Conservation (phyloP, 1,140 invertebrate genomes). For the Pseudomyrmex gracilis region DNA sequence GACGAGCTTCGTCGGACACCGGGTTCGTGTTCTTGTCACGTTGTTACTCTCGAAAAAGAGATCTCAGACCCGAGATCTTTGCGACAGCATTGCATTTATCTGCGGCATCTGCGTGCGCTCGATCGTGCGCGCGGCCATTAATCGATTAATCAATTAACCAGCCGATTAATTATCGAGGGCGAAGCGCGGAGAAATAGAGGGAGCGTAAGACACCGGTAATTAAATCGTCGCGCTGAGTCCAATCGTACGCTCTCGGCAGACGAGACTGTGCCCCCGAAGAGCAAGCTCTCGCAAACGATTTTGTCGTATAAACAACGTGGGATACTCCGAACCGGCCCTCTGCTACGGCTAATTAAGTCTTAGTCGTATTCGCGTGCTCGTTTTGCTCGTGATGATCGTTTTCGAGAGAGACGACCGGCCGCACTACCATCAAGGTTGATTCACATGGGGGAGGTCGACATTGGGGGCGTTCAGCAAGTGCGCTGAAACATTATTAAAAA, state of each 20-base stretch:
- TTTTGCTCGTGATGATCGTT: slow-evolving; percentile 62
- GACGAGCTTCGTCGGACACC: slow-evolving; percentile 6
- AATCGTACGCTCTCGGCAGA: slow-evolving; percentile 73
- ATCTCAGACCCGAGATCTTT: slow-evolving; percentile 28
- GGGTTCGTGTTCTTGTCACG: slow-evolving; percentile 63
- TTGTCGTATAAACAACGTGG: slow-evolving; percentile 75
- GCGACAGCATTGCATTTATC: slow-evolving; percentile 65
- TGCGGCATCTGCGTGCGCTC: slow-evolving; percentile 47
- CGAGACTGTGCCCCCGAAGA: slow-evolving; percentile 53
- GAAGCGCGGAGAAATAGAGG: slow-evolving; percentile 13
- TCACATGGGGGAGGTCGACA: slow-evolving; percentile 57
- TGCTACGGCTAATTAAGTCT: slow-evolving; percentile 75
- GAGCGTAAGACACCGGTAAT: slow-evolving; percentile 68
- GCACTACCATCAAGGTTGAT: slow-evolving; percentile 67
- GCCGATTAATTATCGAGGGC: slow-evolving; percentile 78
- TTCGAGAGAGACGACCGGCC: slow-evolving; percentile 54
- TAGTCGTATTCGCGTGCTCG: slow-evolving; percentile 64
- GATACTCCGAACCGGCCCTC: slow-evolving; percentile 64
- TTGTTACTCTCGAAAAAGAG: slow-evolving; percentile 33
- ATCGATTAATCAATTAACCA: slow-evolving; percentile 80
- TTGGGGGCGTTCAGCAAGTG: slow-evolving; percentile 15
- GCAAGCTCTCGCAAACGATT: slow-evolving; percentile 77
- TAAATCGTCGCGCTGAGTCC: slow-evolving; percentile 79
- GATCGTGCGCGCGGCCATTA: slow-evolving; percentile 68
- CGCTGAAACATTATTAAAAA: slow-evolving; percentile 31